A percentile compares a stretch with the other conserved stretches of the same genome.
Evolutionary conservation across 2,113 vertebrate genomes (phyloP).

Genomic region (Cariama cristata): DNA sequence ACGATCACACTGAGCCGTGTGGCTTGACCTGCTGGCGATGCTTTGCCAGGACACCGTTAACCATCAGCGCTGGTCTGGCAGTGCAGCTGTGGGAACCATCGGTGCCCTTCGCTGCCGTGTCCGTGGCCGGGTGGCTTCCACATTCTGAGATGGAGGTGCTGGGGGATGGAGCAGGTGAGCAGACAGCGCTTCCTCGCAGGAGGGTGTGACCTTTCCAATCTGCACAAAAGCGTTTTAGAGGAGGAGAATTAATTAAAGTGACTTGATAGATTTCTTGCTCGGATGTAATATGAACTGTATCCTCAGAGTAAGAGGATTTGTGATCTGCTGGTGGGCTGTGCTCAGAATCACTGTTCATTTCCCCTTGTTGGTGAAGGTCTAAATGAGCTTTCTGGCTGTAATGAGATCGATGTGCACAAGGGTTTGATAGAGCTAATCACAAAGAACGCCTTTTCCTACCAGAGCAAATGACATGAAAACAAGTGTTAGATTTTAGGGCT

Average conservation of each 20-base stretch:
- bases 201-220: neutral
- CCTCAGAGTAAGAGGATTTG: neutral
- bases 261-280: conserved; percentile 9
- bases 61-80: neutral
- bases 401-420: neutral
- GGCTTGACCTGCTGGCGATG: neutral
- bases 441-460: neutral
- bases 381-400: conserved; percentile 9
- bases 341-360: neutral
- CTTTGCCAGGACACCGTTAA: rapidly evolving
- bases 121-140: neutral
- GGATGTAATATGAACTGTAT: neutral
- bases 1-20: rapidly evolving
- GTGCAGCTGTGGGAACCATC: neutral
- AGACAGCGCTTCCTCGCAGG: rapidly evolving
- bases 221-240: neutral
- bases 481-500: neutral
- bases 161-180: neutral
- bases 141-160: neutral
- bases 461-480: neutral
- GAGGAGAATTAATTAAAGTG: neutral
- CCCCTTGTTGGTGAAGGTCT: neutral
- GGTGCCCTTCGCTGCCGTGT: neutral
- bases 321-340: neutral
- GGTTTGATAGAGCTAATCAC: neutral